phyloP scores from a whole-genome alignment of 1,140 invertebrate species.

The Alviniconcha marisindica region DNA sequence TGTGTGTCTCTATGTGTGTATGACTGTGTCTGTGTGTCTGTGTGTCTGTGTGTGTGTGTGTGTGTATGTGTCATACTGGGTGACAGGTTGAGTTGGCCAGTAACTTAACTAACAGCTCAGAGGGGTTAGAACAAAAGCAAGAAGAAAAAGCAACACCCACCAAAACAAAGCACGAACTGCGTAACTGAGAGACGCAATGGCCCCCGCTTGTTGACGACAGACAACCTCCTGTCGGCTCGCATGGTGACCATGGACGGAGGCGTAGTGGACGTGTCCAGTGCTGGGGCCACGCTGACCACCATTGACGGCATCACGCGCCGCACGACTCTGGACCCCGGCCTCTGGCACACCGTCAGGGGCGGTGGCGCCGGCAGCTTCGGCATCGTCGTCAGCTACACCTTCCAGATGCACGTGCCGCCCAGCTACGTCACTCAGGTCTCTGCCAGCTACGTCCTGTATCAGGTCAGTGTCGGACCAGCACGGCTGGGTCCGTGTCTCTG shows the following conservation, averaged over 20 bases:
- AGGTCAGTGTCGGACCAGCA: background rate
- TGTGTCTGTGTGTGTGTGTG: too few relatives aligned
- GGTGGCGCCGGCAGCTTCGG: conserved; percentile 1
- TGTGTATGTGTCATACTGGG: too few relatives aligned
- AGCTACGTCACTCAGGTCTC: background rate
- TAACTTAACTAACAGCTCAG: too few relatives aligned
- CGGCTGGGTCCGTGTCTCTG: background rate
- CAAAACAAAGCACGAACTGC: too few relatives aligned
- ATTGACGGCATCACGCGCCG: background rate
- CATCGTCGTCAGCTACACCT: conserved; percentile 17
- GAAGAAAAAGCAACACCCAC: too few relatives aligned
- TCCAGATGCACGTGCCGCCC: background rate
- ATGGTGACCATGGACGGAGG: background rate
- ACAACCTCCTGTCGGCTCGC: background rate
- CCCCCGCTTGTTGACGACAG: background rate
- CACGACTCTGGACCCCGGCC: background rate
- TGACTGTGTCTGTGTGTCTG: too few relatives aligned
- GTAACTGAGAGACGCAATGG: background rate
- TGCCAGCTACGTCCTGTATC: background rate
- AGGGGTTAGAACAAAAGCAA: too few relatives aligned
- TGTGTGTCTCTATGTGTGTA: too few relatives aligned
- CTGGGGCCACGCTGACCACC: background rate
- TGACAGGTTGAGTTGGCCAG: too few relatives aligned
- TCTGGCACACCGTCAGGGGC: background rate
- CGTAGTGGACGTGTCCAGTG: background rate